Conservation (phyloP, 2,113 vertebrate species). For the Athene noctua region DNA sequence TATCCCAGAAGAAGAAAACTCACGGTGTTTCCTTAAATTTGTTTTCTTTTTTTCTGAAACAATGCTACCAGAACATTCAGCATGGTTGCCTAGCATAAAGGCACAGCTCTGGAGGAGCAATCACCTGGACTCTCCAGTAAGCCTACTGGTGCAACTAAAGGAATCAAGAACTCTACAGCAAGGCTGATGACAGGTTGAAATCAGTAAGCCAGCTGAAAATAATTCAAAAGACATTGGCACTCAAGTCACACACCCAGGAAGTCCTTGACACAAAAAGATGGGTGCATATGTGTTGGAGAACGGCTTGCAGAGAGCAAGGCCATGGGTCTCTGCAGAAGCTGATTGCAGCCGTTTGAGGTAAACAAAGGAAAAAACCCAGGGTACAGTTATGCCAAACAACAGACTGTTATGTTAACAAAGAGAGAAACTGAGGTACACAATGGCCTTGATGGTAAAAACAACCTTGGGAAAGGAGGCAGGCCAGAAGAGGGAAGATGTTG, state of each 20-base stretch:
- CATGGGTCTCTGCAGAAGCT: no score
- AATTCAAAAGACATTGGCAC: not conserved
- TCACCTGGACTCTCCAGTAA: fast-evolving
- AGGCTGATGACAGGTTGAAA: not conserved
- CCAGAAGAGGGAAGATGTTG: no score
- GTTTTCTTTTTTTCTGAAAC: not conserved
- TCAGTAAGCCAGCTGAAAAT: not conserved
- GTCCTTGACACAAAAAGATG: not conserved
- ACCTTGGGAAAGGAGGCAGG: no score
- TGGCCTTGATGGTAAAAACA: no score
- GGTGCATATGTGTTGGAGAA: fast-evolving
- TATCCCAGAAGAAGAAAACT: not conserved
- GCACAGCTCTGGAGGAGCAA: not conserved
- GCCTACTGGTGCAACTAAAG: not conserved
- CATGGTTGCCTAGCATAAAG: not conserved
- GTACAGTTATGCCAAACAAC: no score
- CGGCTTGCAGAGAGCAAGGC: no score
- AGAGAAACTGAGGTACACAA: no score
- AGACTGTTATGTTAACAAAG: no score
- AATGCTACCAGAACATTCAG: not conserved
- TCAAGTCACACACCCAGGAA: not conserved
- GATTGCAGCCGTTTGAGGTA: no score
- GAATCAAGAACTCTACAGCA: not conserved
- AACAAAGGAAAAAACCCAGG: no score
- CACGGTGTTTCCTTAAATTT: not conserved